Base-by-base conservation (phyloP, 2,888 invertebrate genomes). In the Philereme transversata region DNA sequence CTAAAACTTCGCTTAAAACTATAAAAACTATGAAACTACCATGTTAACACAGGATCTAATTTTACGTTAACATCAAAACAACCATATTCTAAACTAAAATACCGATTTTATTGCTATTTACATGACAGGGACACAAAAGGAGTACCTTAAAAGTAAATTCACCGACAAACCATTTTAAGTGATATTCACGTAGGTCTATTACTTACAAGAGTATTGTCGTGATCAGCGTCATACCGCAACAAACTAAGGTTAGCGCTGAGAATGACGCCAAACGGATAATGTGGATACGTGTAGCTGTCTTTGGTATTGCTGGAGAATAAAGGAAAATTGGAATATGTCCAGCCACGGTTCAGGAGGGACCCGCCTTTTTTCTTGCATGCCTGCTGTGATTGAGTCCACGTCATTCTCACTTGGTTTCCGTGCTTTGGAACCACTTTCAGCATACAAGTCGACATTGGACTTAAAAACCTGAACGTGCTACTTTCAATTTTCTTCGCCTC, bases 251-350 rank as follows among this genome's bases (percentile, higher is more conserved):
- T 55, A 7, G 47, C 6, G 6, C 51, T 55, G 33, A n/a, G 11
- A 49, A 9, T 46, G 38, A 58, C 43, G 6, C 54, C 62, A 8
- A 62, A 54, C n/a, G 62, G 62, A 48, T 51, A 55, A 6, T 90
- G 64, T 0, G 92, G 92, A 55, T 82, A 81, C n/a, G 48, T 43
- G 4, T 22, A 46, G 10, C 5, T 34, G 11, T 1, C 47, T n/a
- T 46, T 45, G 5, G 3, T 38, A 10, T 10, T 38, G 7, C 3
- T 8, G 22, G 50, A 43, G 45, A 54, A 58, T 22, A 9, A 0
- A 9, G 11, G 82, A 63, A 82, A 77, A 60, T 90, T 92, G 0
- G 87, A 81, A 62, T 90, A 90, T 56, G 84, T 78, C 90, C 92
- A 93, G 0, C 92, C 93, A 36, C 78, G 81, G 43, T 86, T 85